phyloP scores from a whole-genome alignment of 2,888 invertebrate species.

The Lasiommata megera region DNA sequence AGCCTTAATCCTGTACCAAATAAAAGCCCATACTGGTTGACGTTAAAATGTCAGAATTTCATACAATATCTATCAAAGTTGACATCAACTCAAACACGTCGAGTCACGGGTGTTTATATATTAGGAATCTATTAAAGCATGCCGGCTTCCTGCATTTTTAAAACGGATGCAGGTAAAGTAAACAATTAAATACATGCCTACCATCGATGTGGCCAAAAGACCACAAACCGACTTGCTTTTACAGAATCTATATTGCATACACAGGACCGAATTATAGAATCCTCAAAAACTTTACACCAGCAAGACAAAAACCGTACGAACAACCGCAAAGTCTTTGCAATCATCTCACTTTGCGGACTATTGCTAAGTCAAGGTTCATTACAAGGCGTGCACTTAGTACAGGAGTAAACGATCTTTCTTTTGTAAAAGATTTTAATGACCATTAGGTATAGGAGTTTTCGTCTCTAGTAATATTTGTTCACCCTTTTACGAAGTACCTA shows the following conservation, averaged over 20 bases:
- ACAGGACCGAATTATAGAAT: neutral
- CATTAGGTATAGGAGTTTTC: no score
- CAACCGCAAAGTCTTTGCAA: neutral
- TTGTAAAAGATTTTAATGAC: no score
- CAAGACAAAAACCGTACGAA: neutral
- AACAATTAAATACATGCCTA: neutral
- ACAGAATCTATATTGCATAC: neutral
- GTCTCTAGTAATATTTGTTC: no score
- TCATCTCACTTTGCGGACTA: neutral
- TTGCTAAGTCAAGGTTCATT: constrained; percentile 6
- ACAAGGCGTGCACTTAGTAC: neutral
- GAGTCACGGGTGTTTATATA: no score
- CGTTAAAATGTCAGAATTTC: no score
- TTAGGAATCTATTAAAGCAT: neutral
- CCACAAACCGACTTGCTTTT: neutral
- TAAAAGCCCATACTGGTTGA: no score
- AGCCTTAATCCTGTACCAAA: no score
- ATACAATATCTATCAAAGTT: no score
- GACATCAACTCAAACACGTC: no score
- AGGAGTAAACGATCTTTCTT: no score
- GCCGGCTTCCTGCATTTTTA: neutral
- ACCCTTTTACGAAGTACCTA: neutral
- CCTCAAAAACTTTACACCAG: neutral
- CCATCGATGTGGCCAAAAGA: neutral
- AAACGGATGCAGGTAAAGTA: neutral